Conservation (phyloP, 2,888 invertebrate species). For the Acanthococcus lagerstroemiae region DNA sequence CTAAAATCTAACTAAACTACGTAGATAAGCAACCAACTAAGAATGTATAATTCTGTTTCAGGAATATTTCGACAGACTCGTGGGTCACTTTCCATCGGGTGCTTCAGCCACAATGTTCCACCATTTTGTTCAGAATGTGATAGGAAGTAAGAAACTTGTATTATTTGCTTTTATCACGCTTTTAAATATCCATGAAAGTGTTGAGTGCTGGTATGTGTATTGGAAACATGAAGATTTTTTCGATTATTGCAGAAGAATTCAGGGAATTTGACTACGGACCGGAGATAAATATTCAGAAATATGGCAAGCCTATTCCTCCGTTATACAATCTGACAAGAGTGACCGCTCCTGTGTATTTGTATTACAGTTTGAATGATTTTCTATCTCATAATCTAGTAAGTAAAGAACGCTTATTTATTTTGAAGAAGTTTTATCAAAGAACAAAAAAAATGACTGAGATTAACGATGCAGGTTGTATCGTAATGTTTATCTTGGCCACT, state of each 20-base stretch:
- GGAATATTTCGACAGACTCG: slow-evolving; percentile 18
- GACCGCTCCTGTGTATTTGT: slow-evolving; percentile 46
- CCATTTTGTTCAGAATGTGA: slow-evolving; percentile 49
- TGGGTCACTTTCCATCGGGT: slow-evolving; percentile 57
- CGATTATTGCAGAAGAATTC: slow-evolving; percentile 37
- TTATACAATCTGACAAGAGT: slow-evolving; percentile 44
- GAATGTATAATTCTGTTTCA: background rate
- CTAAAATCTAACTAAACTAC: too few relatives aligned
- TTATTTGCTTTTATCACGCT: background rate
- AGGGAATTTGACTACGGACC: slow-evolving; percentile 43
- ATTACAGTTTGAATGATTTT: slow-evolving; percentile 47
- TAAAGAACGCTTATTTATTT: too few relatives aligned
- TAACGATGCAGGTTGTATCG: too few relatives aligned
- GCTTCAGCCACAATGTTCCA: slow-evolving; percentile 59
- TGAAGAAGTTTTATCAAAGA: too few relatives aligned
- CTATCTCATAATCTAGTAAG: slow-evolving; percentile 45
- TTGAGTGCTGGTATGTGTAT: too few relatives aligned
- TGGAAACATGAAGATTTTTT: too few relatives aligned
- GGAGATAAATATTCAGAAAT: slow-evolving; percentile 38
- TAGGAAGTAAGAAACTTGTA: slow-evolving; percentile 34
- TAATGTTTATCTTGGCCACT: too few relatives aligned
- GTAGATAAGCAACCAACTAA: too few relatives aligned
- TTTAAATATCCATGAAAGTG: background rate
- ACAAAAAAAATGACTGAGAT: too few relatives aligned
- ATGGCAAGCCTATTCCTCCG: slow-evolving; percentile 42